Percentiles rank a stretch among this genome's conserved stretches.
Conservation (phyloP, 2,113 vertebrate genomes). For the Mixornis gularis region DNA sequence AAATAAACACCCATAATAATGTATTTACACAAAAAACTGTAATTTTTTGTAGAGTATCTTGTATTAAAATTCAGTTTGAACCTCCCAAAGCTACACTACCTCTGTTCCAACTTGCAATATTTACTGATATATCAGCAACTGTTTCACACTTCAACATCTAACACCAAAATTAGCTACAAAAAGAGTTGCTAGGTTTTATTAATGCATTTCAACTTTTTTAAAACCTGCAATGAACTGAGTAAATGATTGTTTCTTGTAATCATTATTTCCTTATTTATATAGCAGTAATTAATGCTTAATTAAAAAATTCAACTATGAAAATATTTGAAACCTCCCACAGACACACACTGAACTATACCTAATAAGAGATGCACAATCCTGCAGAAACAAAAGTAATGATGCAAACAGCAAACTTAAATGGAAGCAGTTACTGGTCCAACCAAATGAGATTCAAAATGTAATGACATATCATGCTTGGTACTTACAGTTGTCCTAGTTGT, state of each 20-base stretch:
- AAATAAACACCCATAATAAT: neutral
- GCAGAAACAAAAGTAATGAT: neutral
- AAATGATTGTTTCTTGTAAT: neutral
- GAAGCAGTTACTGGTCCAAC: neutral
- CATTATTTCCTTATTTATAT: neutral
- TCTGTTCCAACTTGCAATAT: neutral
- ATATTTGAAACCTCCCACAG: accelerated
- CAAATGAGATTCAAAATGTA: neutral
- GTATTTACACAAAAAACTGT: neutral
- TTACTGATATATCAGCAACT: neutral
- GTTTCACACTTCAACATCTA: neutral
- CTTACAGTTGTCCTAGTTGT: neutral
- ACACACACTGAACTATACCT: neutral
- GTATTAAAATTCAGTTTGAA: neutral
- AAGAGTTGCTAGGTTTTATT: neutral
- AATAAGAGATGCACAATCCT: neutral
- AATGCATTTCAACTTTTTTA: neutral
- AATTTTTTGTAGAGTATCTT: neutral
- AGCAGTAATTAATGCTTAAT: neutral
- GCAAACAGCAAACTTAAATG: neutral
- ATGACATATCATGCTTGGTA: neutral
- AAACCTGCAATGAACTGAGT: neutral
- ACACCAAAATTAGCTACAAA: neutral
- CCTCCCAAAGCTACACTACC: neutral
- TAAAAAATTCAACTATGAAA: neutral